Base-by-base conservation (phyloP, 2,888 invertebrate species). In the Octonoba sinensis region DNA sequence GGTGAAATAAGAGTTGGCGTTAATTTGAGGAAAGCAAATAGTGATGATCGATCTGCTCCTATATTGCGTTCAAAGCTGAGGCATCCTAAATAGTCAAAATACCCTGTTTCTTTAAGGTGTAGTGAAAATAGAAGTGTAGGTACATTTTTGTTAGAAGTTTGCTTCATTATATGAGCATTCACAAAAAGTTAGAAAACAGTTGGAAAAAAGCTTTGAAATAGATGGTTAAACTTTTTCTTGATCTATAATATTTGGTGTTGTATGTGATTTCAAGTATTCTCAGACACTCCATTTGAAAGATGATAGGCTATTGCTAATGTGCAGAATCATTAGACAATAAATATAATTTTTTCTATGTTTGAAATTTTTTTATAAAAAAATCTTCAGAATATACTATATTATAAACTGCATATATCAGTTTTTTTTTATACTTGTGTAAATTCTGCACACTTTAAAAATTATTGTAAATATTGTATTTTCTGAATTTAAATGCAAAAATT, bases 31-130 rank as follows among this genome's bases (percentile, higher is more conserved):
- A 83, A 81, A 56, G 71, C 95, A 85, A 92, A 93, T 87, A 93
- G 94, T 89, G 96, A 96, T 89, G 96, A 96, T 89, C 91, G 96
- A 85, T 95, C 95, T 67, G 95, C 95, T 83, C 96, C 96, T 44
- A 94, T 94, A 18, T 47, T 82, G 46, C 66, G 72, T 22, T 67
- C 70, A 65, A 44, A 18, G 1, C 62, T 75, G 12, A 75, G 74
- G 44, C 67, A 51, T 51, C 73, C 79, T 1, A 81, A 81, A 27
- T 81, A 72, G 46, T 36, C 16, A 24, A 62, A n/a, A 44, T 36
- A 36, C 36, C 36, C 1, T 36, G 36, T 36, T 36, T 36, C 36
- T 36, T 36, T 36, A 36, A 36, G 11, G 11, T 36, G 36, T 36
- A 36, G 36, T 36, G 36, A 36, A 36, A 36, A 36, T 36, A 36